Evolutionary conservation across 2,888 invertebrate species (phyloP), one percentile per base, ranked within the genome.

Genomic region (Charanyca ferruginea): DNA sequence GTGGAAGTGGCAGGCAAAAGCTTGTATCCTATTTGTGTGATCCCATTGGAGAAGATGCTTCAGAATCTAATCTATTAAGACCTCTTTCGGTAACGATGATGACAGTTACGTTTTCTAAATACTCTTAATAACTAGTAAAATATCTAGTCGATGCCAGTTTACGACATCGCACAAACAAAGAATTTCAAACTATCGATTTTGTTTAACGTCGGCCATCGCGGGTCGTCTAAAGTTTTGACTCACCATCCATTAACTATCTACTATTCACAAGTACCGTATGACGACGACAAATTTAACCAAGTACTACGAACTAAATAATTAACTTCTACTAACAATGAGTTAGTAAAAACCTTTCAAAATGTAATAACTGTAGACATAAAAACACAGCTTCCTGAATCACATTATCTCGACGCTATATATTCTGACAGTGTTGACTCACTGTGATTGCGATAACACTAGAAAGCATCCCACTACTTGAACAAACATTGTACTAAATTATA

Each of bases 111-210:
- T n/a, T n/a, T n/a, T n/a, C n/a, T n/a, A n/a, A n/a, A n/a, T n/a
- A n/a, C n/a, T n/a, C n/a, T n/a, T n/a, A n/a, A n/a, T n/a, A n/a
- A n/a, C n/a, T n/a, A n/a, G n/a, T n/a, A n/a, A n/a, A n/a, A 9
- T 32, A 2, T 32, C 9, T 32, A 32, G 11, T 32, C 9, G 7
- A 16, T 9, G 18, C 13, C 23, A 32, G 49, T 57, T 73, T 41
- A 47, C 44, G 63, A 55, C 45, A 22, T 63, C 35, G 8, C 42
- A 45, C 41, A 49, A 57, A 58, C 53, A 47, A 72, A 72, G 28
- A 60, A 57, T 63, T 72, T 22, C n/a, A 45, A 66, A 68, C 60
- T 64, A 77, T 77, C 28, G 66, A 66, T 77, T 72, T 66, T 61
- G 61, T 58, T 45, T 45, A 42, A 45, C 47, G 48, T 61, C 32